Base-by-base conservation (phyloP, 2,888 invertebrate species). In the Andrena bicolor region DNA sequence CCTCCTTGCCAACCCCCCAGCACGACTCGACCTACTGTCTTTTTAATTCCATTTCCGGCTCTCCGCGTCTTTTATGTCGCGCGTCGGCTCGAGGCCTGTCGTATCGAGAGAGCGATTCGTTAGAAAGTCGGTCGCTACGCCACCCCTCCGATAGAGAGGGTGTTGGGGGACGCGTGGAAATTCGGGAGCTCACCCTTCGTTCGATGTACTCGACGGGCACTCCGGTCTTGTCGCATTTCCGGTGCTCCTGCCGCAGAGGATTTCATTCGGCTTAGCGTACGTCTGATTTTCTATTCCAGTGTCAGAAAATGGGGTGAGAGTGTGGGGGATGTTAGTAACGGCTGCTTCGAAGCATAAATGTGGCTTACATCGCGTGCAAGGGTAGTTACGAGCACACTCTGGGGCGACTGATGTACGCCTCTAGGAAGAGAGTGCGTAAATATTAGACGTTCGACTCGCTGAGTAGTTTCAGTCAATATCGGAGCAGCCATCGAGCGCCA, bases 31-130 rank as follows among this genome's bases (percentile, higher is more conserved):
- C 76, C 76, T 60, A 72, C 81, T 76, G 72, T 81, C 76, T 76
- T 83, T 83, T 82, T 82, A 80, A 83, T 81, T 80, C 69, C 74
- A 80, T 81, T 79, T 74, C 66, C 79, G 80, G 63, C 68, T 68
- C 61, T 23, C n/a, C 72, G 80, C 56, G 79, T 72, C 79, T 72
- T 80, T 80, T 80, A 68, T 80, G 53, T 79, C 80, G 80, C 61
- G n/a, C 64, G 32, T 23, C 2, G 35, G 65, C 60, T 80, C 65
- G 70, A 78, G 79, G 79, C 79, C 66, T 68, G 80, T 72, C 68
- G 80, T 63, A 79, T 80, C 80, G 80, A 80, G 72, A 80, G 80
- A 72, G 65, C 71, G 79, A 80, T 79, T 80, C 80, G 80, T 80
- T 80, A 72, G 71, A 65, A 78, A 63, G 66, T 78, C 79, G 80